phyloP scores from a whole-genome alignment of 1,140 invertebrate species.

The Brachionus koreanus region DNA sequence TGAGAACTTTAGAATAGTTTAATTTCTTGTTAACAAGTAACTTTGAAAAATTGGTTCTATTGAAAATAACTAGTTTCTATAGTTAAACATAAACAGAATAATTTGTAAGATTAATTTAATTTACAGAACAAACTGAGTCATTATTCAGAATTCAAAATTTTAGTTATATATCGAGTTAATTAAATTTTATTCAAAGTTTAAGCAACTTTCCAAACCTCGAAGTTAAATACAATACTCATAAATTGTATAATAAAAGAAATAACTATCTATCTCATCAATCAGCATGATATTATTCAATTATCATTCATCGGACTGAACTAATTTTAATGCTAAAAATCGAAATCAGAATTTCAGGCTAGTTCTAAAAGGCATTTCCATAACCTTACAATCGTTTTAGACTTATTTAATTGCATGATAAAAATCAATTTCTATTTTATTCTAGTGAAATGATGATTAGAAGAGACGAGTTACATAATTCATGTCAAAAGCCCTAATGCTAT shows the following conservation, averaged over 20 bases:
- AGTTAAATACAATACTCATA: background rate
- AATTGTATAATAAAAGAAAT: background rate
- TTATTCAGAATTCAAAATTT: conserved; percentile 17
- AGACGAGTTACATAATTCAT: background rate
- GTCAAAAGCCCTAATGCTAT: background rate
- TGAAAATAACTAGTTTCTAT: background rate
- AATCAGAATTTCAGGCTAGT: background rate
- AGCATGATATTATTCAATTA: conserved; percentile 23
- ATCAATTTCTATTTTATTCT: background rate
- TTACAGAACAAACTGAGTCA: background rate
- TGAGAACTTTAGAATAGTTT: background rate
- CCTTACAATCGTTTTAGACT: background rate
- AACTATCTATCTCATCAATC: conserved; percentile 21
- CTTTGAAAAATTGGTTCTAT: background rate
- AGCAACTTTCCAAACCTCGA: background rate
- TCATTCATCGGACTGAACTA: background rate
- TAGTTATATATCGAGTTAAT: conserved; percentile 18
- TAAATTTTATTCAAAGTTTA: conserved; percentile 12
- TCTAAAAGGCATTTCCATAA: too few relatives aligned
- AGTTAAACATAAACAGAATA: background rate
- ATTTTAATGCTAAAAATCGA: background rate
- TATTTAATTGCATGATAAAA: background rate
- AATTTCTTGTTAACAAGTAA: background rate
- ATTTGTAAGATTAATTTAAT: background rate
- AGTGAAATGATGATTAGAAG: background rate